Evolutionary conservation across 1,140 invertebrate genomes (phyloP), one percentile per base, ranked within the genome.

Genomic region (Daktulosphaira vitifoliae): DNA sequence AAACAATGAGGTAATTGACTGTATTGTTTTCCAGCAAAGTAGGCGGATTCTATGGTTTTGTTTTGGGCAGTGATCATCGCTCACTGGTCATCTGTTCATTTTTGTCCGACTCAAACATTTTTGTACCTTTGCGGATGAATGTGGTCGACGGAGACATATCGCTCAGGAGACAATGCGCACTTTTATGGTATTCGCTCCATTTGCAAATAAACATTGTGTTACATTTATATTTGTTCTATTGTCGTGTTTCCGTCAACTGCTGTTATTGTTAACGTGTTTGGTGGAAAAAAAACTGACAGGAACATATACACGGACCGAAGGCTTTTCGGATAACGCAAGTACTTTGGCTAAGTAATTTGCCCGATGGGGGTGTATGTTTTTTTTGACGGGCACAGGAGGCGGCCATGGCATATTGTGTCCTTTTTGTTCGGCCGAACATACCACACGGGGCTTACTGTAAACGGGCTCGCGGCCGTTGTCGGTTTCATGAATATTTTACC

Each of bases 271-370:
- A 39, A 22, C 8, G 29, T 33, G n/a, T n/a, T n/a, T n/a, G n/a
- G n/a, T n/a, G n/a, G n/a, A n/a, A n/a, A n/a, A n/a, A n/a, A n/a
- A n/a, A n/a, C n/a, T n/a, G n/a, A n/a, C n/a, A n/a, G n/a, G n/a
- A n/a, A n/a, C n/a, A n/a, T n/a, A 33, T 49, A 13, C 11, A 22
- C 8, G 37, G 22, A 11, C 5, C 5, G 33, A 39, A 54, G 37
- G n/a, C 29, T 7, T 23, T 53, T 53, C 22, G 38, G 52, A 54
- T 54, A n/a, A n/a, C 37, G 42, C 39, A 38, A 25, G 39, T 42
- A 42, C 39, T n/a, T 59, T 5, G 42, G 54, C 11, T 59, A 59
- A 59, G 54, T 59, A 59, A 59, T 59, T 59, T 44, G 23, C 39
- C 39, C 54, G 11, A 59, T 59, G 39, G 39, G 54, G 39, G 54